Evolutionary conservation across 2,888 invertebrate genomes (phyloP).

Genomic region (Thera obeliscata): DNA sequence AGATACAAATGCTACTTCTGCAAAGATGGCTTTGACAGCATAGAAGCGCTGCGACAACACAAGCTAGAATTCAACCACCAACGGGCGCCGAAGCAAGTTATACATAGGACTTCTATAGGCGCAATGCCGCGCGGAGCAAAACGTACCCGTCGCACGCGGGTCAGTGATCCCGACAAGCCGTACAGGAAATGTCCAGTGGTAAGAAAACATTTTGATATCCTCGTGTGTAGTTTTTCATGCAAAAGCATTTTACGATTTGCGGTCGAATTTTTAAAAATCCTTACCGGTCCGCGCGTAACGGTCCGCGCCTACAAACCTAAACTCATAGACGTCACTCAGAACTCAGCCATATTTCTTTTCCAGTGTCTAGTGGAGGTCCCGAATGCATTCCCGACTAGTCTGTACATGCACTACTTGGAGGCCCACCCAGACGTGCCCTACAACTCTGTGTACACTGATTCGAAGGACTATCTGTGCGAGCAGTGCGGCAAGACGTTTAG

Average conservation of each 20-base stretch:
- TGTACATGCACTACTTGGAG: conserved; percentile 33
- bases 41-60: conserved; percentile 30
- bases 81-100: conserved; percentile 27
- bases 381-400: conserved; percentile 30
- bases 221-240: too few relatives aligned
- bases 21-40: conserved; percentile 34
- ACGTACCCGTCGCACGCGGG: conserved; percentile 19
- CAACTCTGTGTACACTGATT: conserved; percentile 28
- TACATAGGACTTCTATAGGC: conserved; percentile 16
- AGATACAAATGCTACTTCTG: conserved; percentile 35
- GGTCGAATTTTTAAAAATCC: too few relatives aligned
- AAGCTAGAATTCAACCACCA: conserved; percentile 27
- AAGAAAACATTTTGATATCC: neutral
- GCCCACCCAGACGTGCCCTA: conserved; percentile 27
- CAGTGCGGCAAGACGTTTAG: conserved; percentile 31
- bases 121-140: conserved; percentile 8
- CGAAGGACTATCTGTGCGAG: conserved; percentile 33
- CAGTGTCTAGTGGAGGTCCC: conserved; percentile 28
- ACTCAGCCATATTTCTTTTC: neutral
- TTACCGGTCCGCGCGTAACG: too few relatives aligned
- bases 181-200: conserved; percentile 27
- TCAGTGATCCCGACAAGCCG: conserved; percentile 29
- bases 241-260: too few relatives aligned
- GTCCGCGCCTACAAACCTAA: too few relatives aligned
- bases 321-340: too few relatives aligned